Percentiles rank a stretch among this genome's conserved stretches.
phyloP scores from a whole-genome alignment of 1,140 invertebrate genomes.

The Drosophila kepulauana region DNA sequence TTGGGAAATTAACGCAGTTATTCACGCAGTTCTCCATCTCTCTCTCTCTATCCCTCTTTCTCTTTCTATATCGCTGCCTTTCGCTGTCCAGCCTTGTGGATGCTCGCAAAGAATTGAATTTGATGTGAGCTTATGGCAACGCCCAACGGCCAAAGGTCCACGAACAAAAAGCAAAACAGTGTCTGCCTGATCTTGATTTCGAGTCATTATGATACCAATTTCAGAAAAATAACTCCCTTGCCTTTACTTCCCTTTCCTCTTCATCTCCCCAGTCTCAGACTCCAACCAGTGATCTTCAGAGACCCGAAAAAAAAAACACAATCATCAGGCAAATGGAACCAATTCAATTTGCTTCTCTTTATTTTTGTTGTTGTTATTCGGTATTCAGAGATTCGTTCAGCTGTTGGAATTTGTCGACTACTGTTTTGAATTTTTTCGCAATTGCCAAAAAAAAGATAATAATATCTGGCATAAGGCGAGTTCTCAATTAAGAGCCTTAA shows the following conservation, averaged over 20 bases:
- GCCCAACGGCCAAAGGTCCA: slow-evolving; percentile 35
- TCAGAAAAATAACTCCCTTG: slow-evolving; percentile 20
- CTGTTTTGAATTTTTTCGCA: slow-evolving; percentile 68
- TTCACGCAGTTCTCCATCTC: slow-evolving; percentile 62
- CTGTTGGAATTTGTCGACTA: slow-evolving; percentile 78
- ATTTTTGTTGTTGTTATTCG: background rate
- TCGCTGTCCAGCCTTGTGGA: slow-evolving; percentile 11
- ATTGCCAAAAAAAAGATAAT: slow-evolving; percentile 62
- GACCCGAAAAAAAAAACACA: slow-evolving; percentile 16
- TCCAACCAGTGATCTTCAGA: slow-evolving; percentile 12
- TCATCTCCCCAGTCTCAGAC: background rate
- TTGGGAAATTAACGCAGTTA: slow-evolving; percentile 79
- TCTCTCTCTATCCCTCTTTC: background rate
- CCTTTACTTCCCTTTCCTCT: no score
- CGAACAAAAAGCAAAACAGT: slow-evolving; percentile 64
- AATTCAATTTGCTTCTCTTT: slow-evolving; percentile 59
- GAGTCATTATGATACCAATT: slow-evolving; percentile 77
- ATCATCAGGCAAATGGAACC: slow-evolving; percentile 46
- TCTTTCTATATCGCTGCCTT: slow-evolving; percentile 7
- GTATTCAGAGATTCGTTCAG: slow-evolving; percentile 70
- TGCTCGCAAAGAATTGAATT: slow-evolving; percentile 15
- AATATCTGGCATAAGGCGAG: slow-evolving; percentile 36
- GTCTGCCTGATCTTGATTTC: slow-evolving; percentile 78
- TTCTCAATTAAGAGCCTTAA: slow-evolving; percentile 18
- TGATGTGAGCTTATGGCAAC: slow-evolving; percentile 35